phyloP scores from a whole-genome alignment of 2,888 invertebrate species.

The Acanthopleura granulata region DNA sequence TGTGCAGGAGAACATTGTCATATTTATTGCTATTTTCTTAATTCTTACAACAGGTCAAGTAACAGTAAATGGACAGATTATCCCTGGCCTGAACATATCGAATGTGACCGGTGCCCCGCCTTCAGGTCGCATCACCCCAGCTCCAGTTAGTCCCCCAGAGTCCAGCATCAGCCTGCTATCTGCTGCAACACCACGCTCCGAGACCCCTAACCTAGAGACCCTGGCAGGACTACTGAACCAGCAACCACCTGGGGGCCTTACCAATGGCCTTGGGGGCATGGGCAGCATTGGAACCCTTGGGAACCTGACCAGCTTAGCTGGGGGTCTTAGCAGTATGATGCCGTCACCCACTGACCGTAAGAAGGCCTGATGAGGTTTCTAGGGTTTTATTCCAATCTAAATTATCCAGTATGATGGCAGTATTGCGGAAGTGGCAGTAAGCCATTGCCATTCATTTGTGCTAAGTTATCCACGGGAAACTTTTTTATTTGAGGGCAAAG shows the following conservation, averaged over 20 bases:
- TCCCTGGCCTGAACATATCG: constrained; percentile 54
- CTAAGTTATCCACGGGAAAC: too few relatives aligned
- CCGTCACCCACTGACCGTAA: constrained; percentile 3
- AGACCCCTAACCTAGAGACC: constrained; percentile 52
- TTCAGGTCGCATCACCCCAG: constrained; percentile 6
- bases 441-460: too few relatives aligned
- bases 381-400: too few relatives aligned
- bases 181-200: constrained; percentile 36
- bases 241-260: constrained; percentile 33
- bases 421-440: too few relatives aligned
- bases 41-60: constrained; percentile 52
- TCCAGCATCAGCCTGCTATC: constrained; percentile 26
- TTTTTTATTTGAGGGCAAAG: too few relatives aligned
- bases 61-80: constrained; percentile 61
- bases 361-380: too few relatives aligned
- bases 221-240: constrained; percentile 44
- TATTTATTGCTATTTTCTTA: too few relatives aligned
- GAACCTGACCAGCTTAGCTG: constrained; percentile 27
- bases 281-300: constrained; percentile 26
- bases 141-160: constrained; percentile 32
- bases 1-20: too few relatives aligned
- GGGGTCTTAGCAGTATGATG: constrained; percentile 19
- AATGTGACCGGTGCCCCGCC: background rate
- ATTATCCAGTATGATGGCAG: too few relatives aligned
- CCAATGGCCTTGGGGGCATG: constrained; percentile 28